Evolutionary conservation across 2,113 vertebrate species (phyloP).

Genomic region (Microcebus tavaratra): DNA sequence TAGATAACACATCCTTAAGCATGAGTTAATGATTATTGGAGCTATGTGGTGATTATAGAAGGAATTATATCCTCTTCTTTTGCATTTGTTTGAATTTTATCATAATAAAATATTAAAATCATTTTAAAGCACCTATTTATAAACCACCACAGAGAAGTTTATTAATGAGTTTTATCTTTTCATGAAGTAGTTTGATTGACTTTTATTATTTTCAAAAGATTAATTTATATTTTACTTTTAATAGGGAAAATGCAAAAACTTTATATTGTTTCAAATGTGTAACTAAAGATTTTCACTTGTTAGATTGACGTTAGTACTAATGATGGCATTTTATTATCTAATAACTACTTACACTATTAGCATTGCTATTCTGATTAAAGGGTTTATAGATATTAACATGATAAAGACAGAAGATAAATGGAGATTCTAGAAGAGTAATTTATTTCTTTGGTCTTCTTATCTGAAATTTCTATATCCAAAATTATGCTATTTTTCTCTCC

Average conservation of each 20-base stretch:
- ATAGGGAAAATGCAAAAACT: neutral
- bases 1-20: neutral
- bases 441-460: neutral
- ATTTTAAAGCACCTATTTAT: neutral
- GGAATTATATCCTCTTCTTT: neutral
- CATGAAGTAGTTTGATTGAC: neutral
- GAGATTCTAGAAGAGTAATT: neutral
- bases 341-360: neutral
- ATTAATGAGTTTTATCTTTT: neutral
- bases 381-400: neutral
- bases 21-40: neutral
- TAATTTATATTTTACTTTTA: neutral
- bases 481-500: neutral
- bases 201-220: neutral
- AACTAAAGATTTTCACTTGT: neutral
- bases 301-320: neutral
- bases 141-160: neutral
- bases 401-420: neutral
- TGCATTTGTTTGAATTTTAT: neutral
- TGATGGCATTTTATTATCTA: neutral
- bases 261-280: neutral
- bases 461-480: neutral
- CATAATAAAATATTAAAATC: neutral
- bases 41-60: neutral
- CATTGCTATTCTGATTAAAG: neutral